A percentile compares a stretch with the other conserved stretches of the same genome.
phyloP scores from a whole-genome alignment of 2,113 vertebrate genomes.

The Condylura cristata region DNA sequence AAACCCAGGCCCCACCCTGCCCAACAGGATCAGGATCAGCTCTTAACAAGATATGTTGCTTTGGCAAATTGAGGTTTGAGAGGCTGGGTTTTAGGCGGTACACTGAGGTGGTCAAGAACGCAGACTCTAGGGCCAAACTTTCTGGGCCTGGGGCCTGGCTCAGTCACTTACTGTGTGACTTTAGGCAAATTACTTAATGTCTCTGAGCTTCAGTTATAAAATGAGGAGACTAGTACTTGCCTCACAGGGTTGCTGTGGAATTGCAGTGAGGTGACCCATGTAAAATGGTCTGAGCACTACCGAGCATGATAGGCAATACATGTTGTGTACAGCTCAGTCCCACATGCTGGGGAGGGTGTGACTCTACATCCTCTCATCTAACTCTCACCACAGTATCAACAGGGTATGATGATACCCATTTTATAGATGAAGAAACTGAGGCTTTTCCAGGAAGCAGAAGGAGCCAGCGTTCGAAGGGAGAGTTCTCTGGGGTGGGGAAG shows the following conservation, averaged over 20 bases:
- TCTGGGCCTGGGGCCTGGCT: background rate
- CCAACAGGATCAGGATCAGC: background rate
- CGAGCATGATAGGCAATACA: background rate
- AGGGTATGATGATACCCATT: background rate
- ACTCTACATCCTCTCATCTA: accelerated
- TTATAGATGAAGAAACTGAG: background rate
- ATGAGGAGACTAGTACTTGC: background rate
- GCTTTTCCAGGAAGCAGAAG: background rate
- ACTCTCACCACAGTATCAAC: background rate
- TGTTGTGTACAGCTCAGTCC: too few species aligned
- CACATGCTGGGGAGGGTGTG: too few species aligned
- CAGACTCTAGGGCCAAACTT: background rate
- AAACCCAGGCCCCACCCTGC: background rate
- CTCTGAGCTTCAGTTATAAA: background rate
- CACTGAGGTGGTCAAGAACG: background rate
- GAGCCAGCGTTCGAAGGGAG: background rate
- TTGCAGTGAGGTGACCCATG: background rate
- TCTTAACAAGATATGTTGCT: background rate
- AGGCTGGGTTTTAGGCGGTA: background rate
- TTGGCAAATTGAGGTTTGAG: accelerated
- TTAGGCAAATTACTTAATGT: background rate
- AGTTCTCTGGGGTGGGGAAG: background rate
- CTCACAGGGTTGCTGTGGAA: background rate
- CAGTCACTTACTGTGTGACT: conserved; percentile 8
- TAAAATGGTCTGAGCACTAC: background rate